Conservation (phyloP, 1,140 invertebrate species). For the Heliothis subflexa region DNA sequence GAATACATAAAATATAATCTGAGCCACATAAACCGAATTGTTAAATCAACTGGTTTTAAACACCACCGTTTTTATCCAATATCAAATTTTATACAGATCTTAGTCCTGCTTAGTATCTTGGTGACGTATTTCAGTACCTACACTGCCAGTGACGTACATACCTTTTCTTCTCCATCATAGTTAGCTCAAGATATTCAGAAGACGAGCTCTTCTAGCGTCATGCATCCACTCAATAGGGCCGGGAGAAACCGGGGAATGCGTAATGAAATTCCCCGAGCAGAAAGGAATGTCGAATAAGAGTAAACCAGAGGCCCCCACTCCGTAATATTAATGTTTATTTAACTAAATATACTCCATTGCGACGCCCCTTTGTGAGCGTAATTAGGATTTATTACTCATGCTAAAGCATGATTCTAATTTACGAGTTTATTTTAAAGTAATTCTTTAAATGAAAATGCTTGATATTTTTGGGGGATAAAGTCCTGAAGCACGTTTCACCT, state of each 20-base stretch:
- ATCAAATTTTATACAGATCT: too few relatives aligned
- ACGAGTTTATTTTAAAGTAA: background rate
- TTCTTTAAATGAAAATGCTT: background rate
- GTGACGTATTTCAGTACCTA: too few relatives aligned
- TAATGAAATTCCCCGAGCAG: constrained; percentile 49
- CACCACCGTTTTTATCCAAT: too few relatives aligned
- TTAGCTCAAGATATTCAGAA: too few relatives aligned
- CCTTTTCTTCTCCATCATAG: too few relatives aligned
- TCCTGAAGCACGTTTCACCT: too few relatives aligned
- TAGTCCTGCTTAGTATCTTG: too few relatives aligned
- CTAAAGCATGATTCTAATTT: background rate
- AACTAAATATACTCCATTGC: constrained; percentile 40
- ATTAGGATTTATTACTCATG: constrained; percentile 42
- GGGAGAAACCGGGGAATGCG: constrained; percentile 25
- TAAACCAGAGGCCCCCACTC: constrained; percentile 43
- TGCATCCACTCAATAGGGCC: constrained; percentile 29
- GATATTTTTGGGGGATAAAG: background rate
- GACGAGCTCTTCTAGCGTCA: background rate
- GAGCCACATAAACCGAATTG: background rate
- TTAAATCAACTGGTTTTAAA: background rate
- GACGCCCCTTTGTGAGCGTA: background rate
- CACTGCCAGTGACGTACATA: too few relatives aligned
- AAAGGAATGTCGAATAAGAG: constrained; percentile 52
- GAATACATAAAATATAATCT: too few relatives aligned
- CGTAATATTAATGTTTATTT: constrained; percentile 47